phyloP scores from a whole-genome alignment of 2,797 vertebrate genomes.

The Apodemus agrarius region DNA sequence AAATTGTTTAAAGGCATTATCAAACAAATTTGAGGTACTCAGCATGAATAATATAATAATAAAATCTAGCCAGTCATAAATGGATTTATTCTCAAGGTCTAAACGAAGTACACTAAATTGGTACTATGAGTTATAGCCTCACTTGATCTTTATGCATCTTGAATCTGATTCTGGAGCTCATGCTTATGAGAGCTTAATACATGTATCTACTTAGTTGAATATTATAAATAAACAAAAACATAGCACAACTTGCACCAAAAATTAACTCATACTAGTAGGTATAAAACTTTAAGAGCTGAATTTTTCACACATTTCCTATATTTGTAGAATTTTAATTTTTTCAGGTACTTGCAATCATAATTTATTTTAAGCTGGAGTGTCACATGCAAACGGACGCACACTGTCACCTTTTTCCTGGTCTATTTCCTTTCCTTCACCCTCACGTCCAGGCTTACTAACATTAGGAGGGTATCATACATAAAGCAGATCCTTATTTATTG shows the following conservation, averaged over 20 bases:
- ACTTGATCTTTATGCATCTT: not conserved
- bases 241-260: not conserved
- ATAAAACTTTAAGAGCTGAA: slow-evolving; percentile 17
- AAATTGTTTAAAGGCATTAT: slow-evolving; percentile 28
- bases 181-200: not conserved
- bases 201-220: not conserved
- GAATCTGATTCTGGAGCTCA: not conserved
- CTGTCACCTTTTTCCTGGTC: not conserved
- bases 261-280: not conserved
- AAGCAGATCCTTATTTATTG: slow-evolving; percentile 3
- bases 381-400: not conserved
- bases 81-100: not conserved
- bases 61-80: slow-evolving; percentile 40
- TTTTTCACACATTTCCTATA: slow-evolving; percentile 29
- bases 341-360: not conserved
- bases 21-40: slow-evolving; percentile 51
- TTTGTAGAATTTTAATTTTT: slow-evolving; percentile 44
- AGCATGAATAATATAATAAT: slow-evolving; percentile 42
- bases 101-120: not conserved
- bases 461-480: slow-evolving; percentile 38
- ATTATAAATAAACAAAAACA: slow-evolving; percentile 49
- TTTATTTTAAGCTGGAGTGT: slow-evolving; percentile 32
- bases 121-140: not conserved
- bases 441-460: not conserved
- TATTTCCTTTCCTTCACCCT: slow-evolving; percentile 15